Conservation (phyloP, 30 jellyfish, hydroid and myxozoan genomes). For the Sanderia malayensis region DNA sequence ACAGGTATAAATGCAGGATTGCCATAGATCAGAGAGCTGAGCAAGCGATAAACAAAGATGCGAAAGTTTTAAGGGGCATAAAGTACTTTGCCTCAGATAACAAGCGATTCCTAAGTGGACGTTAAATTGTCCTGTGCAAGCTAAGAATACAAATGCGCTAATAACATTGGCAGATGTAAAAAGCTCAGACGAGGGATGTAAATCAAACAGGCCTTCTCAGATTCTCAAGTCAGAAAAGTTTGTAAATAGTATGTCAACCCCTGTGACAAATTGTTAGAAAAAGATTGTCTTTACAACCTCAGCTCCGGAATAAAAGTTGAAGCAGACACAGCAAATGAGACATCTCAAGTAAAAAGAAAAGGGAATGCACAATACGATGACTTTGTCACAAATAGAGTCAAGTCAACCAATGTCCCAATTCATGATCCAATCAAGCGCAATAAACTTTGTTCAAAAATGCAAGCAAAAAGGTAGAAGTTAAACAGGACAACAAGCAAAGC, state of each 20-base stretch:
- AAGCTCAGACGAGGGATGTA: neutral
- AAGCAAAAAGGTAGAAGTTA: conserved; percentile 19
- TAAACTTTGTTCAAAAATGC: conserved; percentile 25
- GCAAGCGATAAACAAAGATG: conserved; percentile 56
- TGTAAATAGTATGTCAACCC: conserved; percentile 21
- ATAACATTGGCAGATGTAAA: conserved; percentile 21
- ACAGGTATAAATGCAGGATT: neutral
- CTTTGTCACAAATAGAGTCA: conserved; percentile 14
- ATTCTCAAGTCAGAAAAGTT: conserved; percentile 22
- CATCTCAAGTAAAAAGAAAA: conserved; percentile 3
- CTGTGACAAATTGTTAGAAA: conserved; percentile 11
- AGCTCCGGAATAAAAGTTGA: conserved; percentile 17
- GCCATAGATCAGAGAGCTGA: conserved; percentile 25
- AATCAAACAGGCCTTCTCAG: neutral
- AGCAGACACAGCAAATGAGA: conserved; percentile 17
- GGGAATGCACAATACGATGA: conserved; percentile 16
- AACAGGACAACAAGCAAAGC: conserved; percentile 9
- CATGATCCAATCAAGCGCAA: conserved; percentile 7
- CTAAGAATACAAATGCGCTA: conserved; percentile 24
- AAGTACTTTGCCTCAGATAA: conserved; percentile 48
- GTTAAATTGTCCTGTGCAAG: conserved; percentile 15
- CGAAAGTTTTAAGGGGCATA: conserved; percentile 36
- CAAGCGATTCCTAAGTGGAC: conserved; percentile 45
- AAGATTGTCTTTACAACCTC: conserved; percentile 20
- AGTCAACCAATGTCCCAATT: conserved; percentile 14